These are phyloP conservation scores for Andricus quercusramuli DNA, from an alignment of 2,888 invertebrate genomes.

Conservation along the genomic window DNA sequence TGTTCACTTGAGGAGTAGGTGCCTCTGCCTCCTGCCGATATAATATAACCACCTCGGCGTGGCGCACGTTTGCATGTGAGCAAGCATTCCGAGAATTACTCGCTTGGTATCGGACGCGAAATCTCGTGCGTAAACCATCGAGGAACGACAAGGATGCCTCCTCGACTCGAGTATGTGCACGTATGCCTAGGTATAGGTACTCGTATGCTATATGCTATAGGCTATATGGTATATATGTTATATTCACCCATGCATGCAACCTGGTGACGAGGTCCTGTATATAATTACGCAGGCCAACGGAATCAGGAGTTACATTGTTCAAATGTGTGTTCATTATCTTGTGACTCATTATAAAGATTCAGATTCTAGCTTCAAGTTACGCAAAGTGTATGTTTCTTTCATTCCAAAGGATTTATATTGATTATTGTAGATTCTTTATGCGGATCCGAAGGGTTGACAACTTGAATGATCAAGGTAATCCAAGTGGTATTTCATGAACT, in stretches of 20 bases:
- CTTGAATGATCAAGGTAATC: too few relatives aligned
- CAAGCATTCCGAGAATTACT: constrained; percentile 71
- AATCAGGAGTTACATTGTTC: neutral
- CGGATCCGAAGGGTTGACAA: too few relatives aligned
- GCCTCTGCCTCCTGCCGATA: constrained; percentile 49
- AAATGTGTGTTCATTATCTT: neutral
- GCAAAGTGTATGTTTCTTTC: neutral
- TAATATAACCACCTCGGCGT: constrained; percentile 54
- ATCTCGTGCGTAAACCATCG: constrained; percentile 56
- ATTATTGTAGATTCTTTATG: too few relatives aligned
- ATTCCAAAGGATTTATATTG: too few relatives aligned
- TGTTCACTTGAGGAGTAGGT: constrained; percentile 48
- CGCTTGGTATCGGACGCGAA: constrained; percentile 58
- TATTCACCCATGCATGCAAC: constrained; percentile 25
- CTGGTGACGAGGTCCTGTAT: constrained; percentile 12
- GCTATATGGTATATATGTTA: neutral
- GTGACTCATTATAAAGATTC: neutral
- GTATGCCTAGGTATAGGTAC: neutral
- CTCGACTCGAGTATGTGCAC: constrained; percentile 18
- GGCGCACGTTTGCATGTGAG: constrained; percentile 69
- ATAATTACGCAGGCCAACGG: constrained; percentile 9
- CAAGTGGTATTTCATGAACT: too few relatives aligned
- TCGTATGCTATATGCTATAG: neutral
- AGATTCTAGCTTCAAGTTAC: neutral
- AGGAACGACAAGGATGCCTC: constrained; percentile 40